Percentiles rank a stretch among this genome's conserved stretches.
Evolutionary conservation across 2,113 vertebrate species (phyloP).

Genomic region (Anguilla japonica): DNA sequence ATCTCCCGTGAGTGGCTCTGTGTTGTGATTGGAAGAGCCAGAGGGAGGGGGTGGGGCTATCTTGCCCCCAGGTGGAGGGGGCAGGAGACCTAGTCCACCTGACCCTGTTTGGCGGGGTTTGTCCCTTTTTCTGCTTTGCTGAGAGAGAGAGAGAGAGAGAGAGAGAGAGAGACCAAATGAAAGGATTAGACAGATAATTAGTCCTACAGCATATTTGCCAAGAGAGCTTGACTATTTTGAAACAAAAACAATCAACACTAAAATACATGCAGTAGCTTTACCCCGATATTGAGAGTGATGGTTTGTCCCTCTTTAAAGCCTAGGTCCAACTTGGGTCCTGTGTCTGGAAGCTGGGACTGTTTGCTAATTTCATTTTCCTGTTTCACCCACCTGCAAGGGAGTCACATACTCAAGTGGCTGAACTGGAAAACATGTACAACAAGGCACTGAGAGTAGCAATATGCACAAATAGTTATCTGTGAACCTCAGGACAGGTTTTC

Average conservation of each 20-base stretch:
- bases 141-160: conserved; percentile 35
- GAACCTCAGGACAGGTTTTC: not conserved
- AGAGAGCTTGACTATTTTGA: not conserved
- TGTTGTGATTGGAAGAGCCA: conserved; percentile 70
- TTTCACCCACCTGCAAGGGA: conserved; percentile 76
- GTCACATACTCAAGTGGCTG: not conserved
- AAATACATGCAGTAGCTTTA: conserved; percentile 22
- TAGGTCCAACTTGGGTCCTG: conserved; percentile 77
- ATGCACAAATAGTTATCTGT: not conserved
- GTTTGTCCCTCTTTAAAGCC: conserved; percentile 81
- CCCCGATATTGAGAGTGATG: conserved; percentile 78
- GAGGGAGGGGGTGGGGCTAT: conserved; percentile 67
- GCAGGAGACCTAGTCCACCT: conserved; percentile 82
- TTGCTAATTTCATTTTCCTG: conserved; percentile 80
- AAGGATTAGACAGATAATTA: not conserved
- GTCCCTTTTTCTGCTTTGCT: conserved; percentile 85
- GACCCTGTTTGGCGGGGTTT: conserved; percentile 77
- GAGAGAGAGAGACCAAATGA: not conserved
- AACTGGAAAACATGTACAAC: not conserved
- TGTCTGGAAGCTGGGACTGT: conserved; percentile 73
- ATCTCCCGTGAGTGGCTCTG: conserved; percentile 52
- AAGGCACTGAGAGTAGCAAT: not conserved
- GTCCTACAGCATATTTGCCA: not conserved
- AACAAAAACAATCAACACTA: not conserved
- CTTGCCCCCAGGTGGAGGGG: conserved; percentile 89